Evolutionary conservation across 1,140 invertebrate species (phyloP).

Genomic region (Archivesica marissinica): DNA sequence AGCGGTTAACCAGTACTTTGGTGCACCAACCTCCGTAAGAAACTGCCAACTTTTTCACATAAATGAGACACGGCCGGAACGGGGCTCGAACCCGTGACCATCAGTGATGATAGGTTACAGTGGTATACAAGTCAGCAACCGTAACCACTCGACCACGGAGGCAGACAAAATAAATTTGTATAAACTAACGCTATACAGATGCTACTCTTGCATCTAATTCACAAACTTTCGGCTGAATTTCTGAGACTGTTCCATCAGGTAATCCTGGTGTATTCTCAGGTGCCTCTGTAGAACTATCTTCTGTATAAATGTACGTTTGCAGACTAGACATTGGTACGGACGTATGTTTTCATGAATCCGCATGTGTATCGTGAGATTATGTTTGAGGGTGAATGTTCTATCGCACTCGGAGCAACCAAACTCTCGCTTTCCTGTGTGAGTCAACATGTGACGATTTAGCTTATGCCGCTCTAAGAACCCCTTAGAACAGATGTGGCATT

Average conservation of each 20-base stretch:
- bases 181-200: too few relatives aligned
- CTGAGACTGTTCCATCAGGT: neutral
- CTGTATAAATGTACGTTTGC: constrained; percentile 34
- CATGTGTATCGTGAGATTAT: constrained; percentile 80
- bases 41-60: too few relatives aligned
- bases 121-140: too few relatives aligned
- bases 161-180: too few relatives aligned
- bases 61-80: too few relatives aligned
- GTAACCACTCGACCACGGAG: too few relatives aligned
- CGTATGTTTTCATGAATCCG: constrained; percentile 87
- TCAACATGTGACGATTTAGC: constrained; percentile 87
- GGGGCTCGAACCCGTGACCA: too few relatives aligned
- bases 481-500: constrained; percentile 93
- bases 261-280: constrained; percentile 84
- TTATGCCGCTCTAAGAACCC: constrained; percentile 88
- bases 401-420: constrained; percentile 85
- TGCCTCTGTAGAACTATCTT: constrained; percentile 40
- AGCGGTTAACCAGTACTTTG: too few relatives aligned
- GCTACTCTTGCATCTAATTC: too few relatives aligned
- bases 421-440: constrained; percentile 87
- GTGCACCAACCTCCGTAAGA: too few relatives aligned
- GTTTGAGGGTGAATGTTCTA: constrained; percentile 39
- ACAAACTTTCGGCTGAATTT: constrained; percentile 13
- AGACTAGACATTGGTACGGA: constrained; percentile 85
- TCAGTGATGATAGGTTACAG: too few relatives aligned